Base-by-base conservation (phyloP, 2,797 vertebrate species). In the Parotocinclus haroldoi region DNA sequence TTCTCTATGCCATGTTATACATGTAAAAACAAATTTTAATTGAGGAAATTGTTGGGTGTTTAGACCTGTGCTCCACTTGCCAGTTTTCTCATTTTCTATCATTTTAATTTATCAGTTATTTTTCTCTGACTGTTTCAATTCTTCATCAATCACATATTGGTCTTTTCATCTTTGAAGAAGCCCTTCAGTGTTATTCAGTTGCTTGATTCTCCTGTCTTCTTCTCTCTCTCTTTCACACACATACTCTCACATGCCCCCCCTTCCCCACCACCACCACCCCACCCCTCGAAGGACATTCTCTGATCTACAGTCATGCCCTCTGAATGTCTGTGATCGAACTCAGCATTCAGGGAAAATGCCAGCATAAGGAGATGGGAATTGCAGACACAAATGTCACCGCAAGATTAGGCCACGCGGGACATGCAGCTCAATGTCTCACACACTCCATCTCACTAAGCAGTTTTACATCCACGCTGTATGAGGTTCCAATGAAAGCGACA, bases 321-420 rank as follows among this genome's bases (percentile, higher is more conserved):
- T 59, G 27, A 62, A 59, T 11, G 19, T 18, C 54, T 67, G 27
- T 19, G 56, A 73, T 69, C 65, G 66, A 66, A 68, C 64, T 54
- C 52, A 36, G 49, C 49, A 18, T 59, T 46, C 49, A 36, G 57
- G n/a, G 57, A 65, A 54, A 72, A 73, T 61, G 60, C 55, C 55
- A 67, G 63, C 40, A 54, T 57, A 69, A 64, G 53, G 52, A 69
- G 66, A 66, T 66, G 62, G 65, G 58, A 73, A 69, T 61, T 55
- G 36, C 46, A 68, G 56, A 57, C 52, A 52, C 50, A 64, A 74
- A 74, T 68, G 71, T 74, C 68, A 62, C 10, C 7, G 49, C 27
- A 49, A 64, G 64, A 73, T 68, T 71, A 68, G 58, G 66, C 46
- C 66, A 54, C 40, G 9, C 1, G 14, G 40, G 66, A 46, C 12